Percentiles rank a stretch among this genome's conserved stretches.
Conservation (phyloP, 2,797 vertebrate species). For the Aeoliscus strigatus region DNA sequence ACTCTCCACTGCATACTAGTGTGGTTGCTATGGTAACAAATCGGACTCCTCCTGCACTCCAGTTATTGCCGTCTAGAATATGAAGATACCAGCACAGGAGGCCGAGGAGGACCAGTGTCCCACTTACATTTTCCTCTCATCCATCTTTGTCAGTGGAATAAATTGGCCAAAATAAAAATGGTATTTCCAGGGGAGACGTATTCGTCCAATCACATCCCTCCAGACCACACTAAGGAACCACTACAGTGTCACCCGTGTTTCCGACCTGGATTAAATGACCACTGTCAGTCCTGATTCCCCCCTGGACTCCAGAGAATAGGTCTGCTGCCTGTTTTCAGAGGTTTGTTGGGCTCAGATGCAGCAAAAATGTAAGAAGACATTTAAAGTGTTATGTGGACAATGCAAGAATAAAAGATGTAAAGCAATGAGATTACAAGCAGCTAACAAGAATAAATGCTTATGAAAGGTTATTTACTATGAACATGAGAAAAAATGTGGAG, state of each 20-base stretch:
- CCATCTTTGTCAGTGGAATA: conserved; percentile 57
- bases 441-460: too few species aligned
- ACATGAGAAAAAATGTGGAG: too few species aligned
- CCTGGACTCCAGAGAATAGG: conserved; percentile 2
- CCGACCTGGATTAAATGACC: conserved; percentile 27
- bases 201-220: conserved; percentile 30
- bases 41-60: conserved; percentile 25
- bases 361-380: too few species aligned
- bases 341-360: conserved; percentile 13
- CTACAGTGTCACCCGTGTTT: conserved; percentile 15
- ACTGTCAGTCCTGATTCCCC: conserved; percentile 26
- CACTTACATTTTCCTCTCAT: conserved; percentile 35
- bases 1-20: conserved; percentile 26
- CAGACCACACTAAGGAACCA: conserved; percentile 40
- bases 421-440: too few species aligned
- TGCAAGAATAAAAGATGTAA: too few species aligned
- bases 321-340: conserved; percentile 2
- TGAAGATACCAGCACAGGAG: conserved; percentile 8
- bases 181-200: conserved; percentile 39
- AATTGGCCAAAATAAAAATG: conserved; percentile 58
- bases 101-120: conserved; percentile 2
- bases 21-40: conserved; percentile 67
- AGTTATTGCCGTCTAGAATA: conserved; percentile 15
- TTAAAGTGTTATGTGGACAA: too few species aligned
- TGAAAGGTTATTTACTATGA: too few species aligned